Evolutionary conservation across 92 coral and sea anemone species (phyloP).

Genomic region (Pocillopora grandis): DNA sequence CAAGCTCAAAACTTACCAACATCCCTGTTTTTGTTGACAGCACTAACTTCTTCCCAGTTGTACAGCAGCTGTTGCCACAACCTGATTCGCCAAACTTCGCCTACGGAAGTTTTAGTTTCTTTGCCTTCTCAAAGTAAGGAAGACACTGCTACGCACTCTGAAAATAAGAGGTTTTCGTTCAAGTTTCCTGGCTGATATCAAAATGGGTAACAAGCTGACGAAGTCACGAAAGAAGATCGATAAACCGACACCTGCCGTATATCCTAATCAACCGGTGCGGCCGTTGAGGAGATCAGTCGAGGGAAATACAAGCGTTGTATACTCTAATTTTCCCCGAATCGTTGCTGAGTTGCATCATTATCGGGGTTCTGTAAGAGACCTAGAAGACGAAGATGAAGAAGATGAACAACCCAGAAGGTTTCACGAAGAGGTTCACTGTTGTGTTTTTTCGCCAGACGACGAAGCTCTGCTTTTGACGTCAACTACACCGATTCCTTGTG

Average conservation of each 20-base stretch:
- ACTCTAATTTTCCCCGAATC: slow-evolving; percentile 75
- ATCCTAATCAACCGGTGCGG: slow-evolving; percentile 69
- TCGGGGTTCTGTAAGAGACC: slow-evolving; percentile 20
- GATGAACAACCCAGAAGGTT: not conserved
- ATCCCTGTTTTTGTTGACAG: not conserved
- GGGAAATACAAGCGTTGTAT: slow-evolving; percentile 37
- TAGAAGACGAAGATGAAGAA: slow-evolving; percentile 36
- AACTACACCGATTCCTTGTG: slow-evolving; percentile 71
- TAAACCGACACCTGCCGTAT: slow-evolving; percentile 56
- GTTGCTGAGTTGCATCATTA: slow-evolving; percentile 70
- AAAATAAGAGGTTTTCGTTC: not conserved
- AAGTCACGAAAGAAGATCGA: slow-evolving; percentile 70
- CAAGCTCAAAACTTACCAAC: too few species aligned
- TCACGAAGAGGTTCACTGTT: slow-evolving; percentile 73
- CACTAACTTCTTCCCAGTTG: not conserved
- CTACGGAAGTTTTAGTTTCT: not conserved
- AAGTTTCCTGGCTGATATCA: slow-evolving; percentile 3
- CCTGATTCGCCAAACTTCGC: not conserved
- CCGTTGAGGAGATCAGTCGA: slow-evolving; percentile 54
- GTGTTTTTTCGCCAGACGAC: slow-evolving; percentile 85
- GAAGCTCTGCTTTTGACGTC: slow-evolving; percentile 73
- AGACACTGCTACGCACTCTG: not conserved
- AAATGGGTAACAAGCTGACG: slow-evolving; percentile 77
- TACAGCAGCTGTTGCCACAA: too few species aligned
- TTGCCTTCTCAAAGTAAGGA: not conserved